Base-by-base conservation (phyloP, 2,888 invertebrate genomes). In the Aleiodes alternator region DNA sequence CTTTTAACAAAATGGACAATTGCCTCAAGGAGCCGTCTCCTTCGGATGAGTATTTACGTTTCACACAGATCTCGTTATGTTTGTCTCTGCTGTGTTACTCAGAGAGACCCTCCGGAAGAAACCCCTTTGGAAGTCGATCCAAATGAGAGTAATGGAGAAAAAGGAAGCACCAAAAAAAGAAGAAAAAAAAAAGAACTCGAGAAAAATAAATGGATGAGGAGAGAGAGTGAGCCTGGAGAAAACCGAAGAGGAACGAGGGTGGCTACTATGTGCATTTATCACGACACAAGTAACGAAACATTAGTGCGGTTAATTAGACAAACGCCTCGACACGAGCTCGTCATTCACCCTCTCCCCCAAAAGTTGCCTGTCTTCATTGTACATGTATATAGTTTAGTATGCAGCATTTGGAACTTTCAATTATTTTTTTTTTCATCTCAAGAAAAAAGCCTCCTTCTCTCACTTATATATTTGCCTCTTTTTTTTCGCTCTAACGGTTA, bases 221-320 rank as follows among this genome's bases (percentile, higher is more conserved):
- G 23, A 55, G 23, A 72, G 53, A 14, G 31, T 29, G 29, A 71
- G 29, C n/a, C 7, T 11, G 12, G 48, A 57, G 53, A 9, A 8
- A 9, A 8, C 38, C 34, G 38, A 55, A 48, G 57, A 57, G 50
- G 23, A 38, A 38, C 16, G 23, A 38, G 66, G 57, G 66, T 68
- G 75, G 34, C 51, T 55, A 50, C 76, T 53, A 75, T 72, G 73
- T 57, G 68, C 80, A 79, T 81, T 81, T 77, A 78, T 81, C 81
- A 81, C 72, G 16, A 38, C 55, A 50, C 73, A 76, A 81, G 78
- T 78, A 77, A 78, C 76, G 76, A 78, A 78, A 81, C 80, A 80
- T 81, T 79, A 77, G 78, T 78, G 78, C 75, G 73, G 77, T 81
- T 81, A 81, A 81, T 81, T 79, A 79, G 80, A 79, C 80, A 78